Conservation (phyloP, 1,140 invertebrate species). For the Delia radicum region DNA sequence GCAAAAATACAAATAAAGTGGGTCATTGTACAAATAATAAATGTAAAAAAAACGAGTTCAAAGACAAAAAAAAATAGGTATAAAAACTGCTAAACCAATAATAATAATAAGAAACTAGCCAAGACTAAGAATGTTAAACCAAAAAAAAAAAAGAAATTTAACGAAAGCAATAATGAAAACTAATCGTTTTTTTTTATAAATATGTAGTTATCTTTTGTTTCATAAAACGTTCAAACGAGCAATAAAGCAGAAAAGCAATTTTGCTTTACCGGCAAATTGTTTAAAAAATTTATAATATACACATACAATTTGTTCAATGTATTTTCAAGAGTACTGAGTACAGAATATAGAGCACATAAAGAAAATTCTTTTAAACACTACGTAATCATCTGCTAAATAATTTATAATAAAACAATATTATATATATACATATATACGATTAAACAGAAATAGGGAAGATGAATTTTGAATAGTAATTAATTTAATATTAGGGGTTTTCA, state of each 20-base stretch:
- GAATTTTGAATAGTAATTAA: not conserved
- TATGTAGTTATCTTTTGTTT: not conserved
- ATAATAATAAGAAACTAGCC: constrained; percentile 3
- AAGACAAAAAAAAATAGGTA: constrained; percentile 11
- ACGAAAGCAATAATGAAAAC: not conserved
- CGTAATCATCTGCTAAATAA: constrained; percentile 9
- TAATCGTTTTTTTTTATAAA: not conserved
- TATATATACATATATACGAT: no score
- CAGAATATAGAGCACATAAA: not conserved
- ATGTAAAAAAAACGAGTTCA: constrained; percentile 21
- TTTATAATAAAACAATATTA: not conserved
- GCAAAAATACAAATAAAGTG: constrained; percentile 18
- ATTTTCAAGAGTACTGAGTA: not conserved
- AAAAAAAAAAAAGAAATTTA: not conserved
- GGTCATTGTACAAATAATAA: constrained; percentile 17
- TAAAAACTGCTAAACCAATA: not conserved
- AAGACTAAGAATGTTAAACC: constrained; percentile 3
- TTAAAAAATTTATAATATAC: not conserved
- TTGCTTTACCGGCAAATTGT: constrained; percentile 19
- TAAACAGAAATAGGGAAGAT: not conserved
- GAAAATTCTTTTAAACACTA: constrained; percentile 16
- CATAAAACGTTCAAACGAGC: not conserved
- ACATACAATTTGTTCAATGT: not conserved
- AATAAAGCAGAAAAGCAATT: not conserved
- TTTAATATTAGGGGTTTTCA: no score